These are phyloP conservation scores for Stomatorhinus ivindoensis DNA, from an alignment of 2,113 vertebrate species.

Conservation along the genomic window DNA sequence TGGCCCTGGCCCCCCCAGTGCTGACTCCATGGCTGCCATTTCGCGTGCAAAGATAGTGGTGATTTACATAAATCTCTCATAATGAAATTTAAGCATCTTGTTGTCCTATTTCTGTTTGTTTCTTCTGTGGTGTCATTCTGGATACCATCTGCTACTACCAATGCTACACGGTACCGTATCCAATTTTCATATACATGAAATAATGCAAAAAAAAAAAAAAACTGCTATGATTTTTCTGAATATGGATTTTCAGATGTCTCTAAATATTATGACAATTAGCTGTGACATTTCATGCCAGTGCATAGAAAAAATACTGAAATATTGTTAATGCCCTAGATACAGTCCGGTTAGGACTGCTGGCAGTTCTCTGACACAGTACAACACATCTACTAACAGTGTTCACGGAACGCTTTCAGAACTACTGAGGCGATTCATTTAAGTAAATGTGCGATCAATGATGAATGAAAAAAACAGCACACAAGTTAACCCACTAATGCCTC, in stretches of 20 bases:
- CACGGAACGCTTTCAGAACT: constrained; percentile 41
- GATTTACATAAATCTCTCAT: not conserved
- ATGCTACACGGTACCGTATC: not conserved
- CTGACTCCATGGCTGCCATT: no score
- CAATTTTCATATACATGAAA: not conserved
- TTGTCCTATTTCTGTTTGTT: not conserved
- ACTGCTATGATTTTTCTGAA: not conserved
- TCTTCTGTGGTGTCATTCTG: not conserved
- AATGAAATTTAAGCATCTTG: not conserved
- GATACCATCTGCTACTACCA: not conserved
- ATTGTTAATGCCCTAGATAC: not conserved
- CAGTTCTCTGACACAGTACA: constrained; percentile 31
- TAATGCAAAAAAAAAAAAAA: not conserved
- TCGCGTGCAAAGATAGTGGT: not conserved
- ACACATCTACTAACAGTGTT: constrained; percentile 41
- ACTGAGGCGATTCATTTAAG: constrained; percentile 45
- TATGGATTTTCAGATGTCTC: not conserved
- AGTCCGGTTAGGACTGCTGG: constrained; percentile 8
- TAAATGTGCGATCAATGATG: constrained; percentile 43
- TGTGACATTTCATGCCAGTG: not conserved
- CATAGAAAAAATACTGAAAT: not conserved
- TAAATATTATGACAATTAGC: not conserved
- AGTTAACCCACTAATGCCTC: constrained; percentile 10
- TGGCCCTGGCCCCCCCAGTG: no score
- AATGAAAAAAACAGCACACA: constrained; percentile 24